Evolutionary conservation across 2,888 invertebrate genomes (phyloP).

Genomic region (Leucophenga montana): DNA sequence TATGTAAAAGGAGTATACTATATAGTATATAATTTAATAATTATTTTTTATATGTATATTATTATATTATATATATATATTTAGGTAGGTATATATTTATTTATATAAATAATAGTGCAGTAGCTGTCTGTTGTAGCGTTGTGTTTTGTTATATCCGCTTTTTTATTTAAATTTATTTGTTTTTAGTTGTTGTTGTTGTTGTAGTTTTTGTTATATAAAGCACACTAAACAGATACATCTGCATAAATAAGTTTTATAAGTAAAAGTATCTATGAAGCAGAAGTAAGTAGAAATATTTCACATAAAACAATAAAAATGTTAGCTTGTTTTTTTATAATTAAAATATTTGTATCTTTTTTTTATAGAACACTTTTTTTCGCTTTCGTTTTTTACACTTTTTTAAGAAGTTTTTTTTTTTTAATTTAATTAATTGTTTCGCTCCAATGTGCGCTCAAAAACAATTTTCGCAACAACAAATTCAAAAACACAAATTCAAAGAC

Average conservation of each 20-base stretch:
- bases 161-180: conserved; percentile 6
- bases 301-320: not conserved
- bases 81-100: conserved; percentile 39
- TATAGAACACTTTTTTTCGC: conserved; percentile 35
- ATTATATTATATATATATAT: too few relatives aligned
- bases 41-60: conserved; percentile 29
- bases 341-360: too few relatives aligned
- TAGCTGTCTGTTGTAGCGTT: conserved; percentile 34
- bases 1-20: conserved; percentile 30
- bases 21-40: conserved; percentile 35
- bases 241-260: conserved; percentile 33
- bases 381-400: conserved; percentile 1
- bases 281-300: not conserved
- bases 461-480: too few relatives aligned
- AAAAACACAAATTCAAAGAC: too few relatives aligned
- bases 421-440: conserved; percentile 39
- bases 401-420: conserved; percentile 31
- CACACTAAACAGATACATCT: conserved; percentile 14
- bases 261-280: too few relatives aligned
- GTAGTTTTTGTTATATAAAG: conserved; percentile 34
- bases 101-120: conserved; percentile 40
- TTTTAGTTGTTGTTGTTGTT: conserved; percentile 37
- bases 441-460: too few relatives aligned
- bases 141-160: conserved; percentile 19
- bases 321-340: conserved; percentile 7